Evolutionary conservation across 1,140 invertebrate species (phyloP).

Genomic region (Drosophila nigromelanica): DNA sequence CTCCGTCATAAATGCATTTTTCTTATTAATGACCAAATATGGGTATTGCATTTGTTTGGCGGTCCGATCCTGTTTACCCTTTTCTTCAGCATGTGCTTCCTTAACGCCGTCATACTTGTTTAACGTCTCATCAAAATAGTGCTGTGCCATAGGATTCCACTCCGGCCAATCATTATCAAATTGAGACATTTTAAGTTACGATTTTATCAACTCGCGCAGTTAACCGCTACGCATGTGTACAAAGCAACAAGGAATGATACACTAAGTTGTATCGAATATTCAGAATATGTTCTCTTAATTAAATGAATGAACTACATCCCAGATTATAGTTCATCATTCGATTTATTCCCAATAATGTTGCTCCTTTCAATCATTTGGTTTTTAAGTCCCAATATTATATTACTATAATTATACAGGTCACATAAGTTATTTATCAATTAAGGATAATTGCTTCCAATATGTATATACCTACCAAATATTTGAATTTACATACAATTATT

Average conservation of each 20-base stretch:
- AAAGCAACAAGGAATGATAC: not conserved
- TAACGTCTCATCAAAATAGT: constrained; percentile 29
- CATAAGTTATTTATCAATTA: no score
- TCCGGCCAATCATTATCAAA: constrained; percentile 12
- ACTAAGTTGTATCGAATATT: not conserved
- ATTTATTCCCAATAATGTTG: no score
- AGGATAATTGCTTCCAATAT: no score
- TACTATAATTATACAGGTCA: no score
- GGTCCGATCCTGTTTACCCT: not conserved
- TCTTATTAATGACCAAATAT: constrained; percentile 51
- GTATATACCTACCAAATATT: no score
- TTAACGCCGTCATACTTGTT: constrained; percentile 29
- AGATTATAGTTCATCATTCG: no score
- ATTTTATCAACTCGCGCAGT: not conserved
- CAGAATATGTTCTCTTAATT: no score
- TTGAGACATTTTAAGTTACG: constrained; percentile 1
- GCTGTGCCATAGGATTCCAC: constrained; percentile 55
- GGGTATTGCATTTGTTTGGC: constrained; percentile 33
- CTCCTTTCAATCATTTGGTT: no score
- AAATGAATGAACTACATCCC: no score
- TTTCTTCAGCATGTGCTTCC: not conserved
- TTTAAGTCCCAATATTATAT: no score
- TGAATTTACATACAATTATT: no score
- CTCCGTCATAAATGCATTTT: constrained; percentile 5
- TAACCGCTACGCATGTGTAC: not conserved